Evolutionary conservation across 1,140 invertebrate genomes (phyloP), one percentile per base, ranked within the genome.

Genomic region (Ostrea edulis): DNA sequence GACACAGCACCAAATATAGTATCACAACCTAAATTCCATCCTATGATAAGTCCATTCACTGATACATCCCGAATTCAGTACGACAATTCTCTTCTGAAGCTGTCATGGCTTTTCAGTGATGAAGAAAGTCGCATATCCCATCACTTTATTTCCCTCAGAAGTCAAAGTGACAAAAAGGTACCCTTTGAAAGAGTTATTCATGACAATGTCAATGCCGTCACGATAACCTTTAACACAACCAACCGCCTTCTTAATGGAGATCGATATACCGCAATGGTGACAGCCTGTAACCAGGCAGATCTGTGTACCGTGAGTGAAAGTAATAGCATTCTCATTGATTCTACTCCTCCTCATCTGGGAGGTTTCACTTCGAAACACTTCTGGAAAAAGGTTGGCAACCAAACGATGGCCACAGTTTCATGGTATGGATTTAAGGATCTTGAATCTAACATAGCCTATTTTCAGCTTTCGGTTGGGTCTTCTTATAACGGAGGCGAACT

Each of bases 221-320:
- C 22, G 3, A 51, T 85, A 35, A 62, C 84, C 1, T 58, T 85
- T n/a, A 68, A 85, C 22, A 35, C 84, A 20, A 58, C 17, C 4
- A 35, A 85, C 29, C 54, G 55, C 11, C n/a, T 85, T 29, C 17
- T 35, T 9, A 35, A 62, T 51, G 84, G 84, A n/a, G 84, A 85
- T 12, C 17, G 17, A 9, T 85, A 85, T 12, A 51, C 58, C 20
- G 58, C 58, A 8, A 20, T 85, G 17, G 58, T 85, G 35, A 68
- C 84, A 11, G 84, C 84, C 4, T 85, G 84, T 51, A 85, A 85
- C 68, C 35, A 51, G 51, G 84, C 84, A 22, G 58, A 29, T n/a
- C 84, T 85, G 9, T 85, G 84, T 65, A 85, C 55, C 14, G 35
- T 51, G 2, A 51, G 58, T 14, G 68, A 35, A 11, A 68, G 58